Evolutionary conservation across 1,140 invertebrate species (phyloP), one percentile per base, ranked within the genome.

Genomic region (Mercenaria mercenaria): DNA sequence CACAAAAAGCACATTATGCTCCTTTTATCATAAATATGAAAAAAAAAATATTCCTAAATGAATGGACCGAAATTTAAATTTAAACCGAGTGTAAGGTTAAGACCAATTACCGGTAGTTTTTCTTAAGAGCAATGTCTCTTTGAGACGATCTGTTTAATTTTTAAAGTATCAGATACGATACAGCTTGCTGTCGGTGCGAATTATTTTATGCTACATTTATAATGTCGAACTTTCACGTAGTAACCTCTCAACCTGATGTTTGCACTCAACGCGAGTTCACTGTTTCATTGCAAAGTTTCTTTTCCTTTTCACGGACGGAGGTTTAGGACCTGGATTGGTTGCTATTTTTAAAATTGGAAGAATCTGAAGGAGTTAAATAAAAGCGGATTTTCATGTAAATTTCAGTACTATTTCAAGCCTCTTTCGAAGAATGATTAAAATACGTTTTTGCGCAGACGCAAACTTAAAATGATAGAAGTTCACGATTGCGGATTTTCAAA

Each of bases 161-260:
- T 39, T 72, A 72, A 72, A 41, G 59, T 64, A 39, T 29, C 37
- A 72, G 67, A 39, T 32, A 13, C 37, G 15, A 37, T 72, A 32
- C 32, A 72, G 34, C 67, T 72, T 20, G 18, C 67, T 72, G 67
- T 72, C 67, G 15, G 67, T 72, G 67, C 32, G 67, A 72, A 72
- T 72, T 72, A 72, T 72, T 72, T 72, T 72, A 72, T 72, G 67
- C 67, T 72, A 72, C 67, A 72, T 72, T 72, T 72, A n/a, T 72
- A 72, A 37, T 41, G 67, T 37, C 37, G 67, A 72, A 39, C 34
- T 72, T 72, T 39, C 37, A 72, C 67, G 67, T 72, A 72, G 34
- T 72, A 72, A 72, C 67, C 67, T 41, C 34, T 39, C 10, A 41
- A 72, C 34, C 37, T 37, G 1, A 23, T 72, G 29, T 72, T 72